Evolutionary conservation across 2,113 vertebrate species (phyloP), one percentile per base, ranked within the genome.

Genomic region (Cyprinodon tularosa): DNA sequence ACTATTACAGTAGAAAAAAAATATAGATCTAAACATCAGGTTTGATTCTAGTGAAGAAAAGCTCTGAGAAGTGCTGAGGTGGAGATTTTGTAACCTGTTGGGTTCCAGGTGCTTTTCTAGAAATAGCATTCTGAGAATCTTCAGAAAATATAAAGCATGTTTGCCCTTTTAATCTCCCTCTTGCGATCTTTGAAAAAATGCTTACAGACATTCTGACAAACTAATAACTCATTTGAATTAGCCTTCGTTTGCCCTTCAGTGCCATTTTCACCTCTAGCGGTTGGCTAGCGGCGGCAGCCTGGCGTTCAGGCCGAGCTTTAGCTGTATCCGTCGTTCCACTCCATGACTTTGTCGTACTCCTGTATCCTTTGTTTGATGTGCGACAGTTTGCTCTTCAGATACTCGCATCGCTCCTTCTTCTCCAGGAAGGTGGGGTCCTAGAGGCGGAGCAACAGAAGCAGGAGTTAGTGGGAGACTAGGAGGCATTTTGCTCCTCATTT

Each of bases 281-380:
- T 45, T 11, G 7, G 44, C 44, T 53, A 42, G 40, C 4, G 8
- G 50, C 0, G 13, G 5, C 0, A 50, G 63, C 45, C 65, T 64
- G 13, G 74, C 17, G 1, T 60, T 3, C 40, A 42, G 1, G 14
- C 15, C 48, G 22, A 7, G 48, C 83, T 70, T 62, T 89, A 94
- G 87, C 87, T 92, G 88, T 70, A 96, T 4, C 93, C 93, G 9
- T 95, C 86, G 65, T 97, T 96, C 97, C 98, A 99, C 53, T 95
- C 95, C 96, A 98, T 98, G 82, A 98, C 89, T 94, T 99, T 99
- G 77, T 99, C 96, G 50, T 99, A 99, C 72, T 99, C 97, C 39
- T 99, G 97, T 92, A 99, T 99, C 91, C 93, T 96, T 85, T 97
- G 96, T 81, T 99, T 99, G 91, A 99, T 99, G 91, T 99, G 97